phyloP scores from a whole-genome alignment of 2,888 invertebrate species.

The Caradrina kadenii region DNA sequence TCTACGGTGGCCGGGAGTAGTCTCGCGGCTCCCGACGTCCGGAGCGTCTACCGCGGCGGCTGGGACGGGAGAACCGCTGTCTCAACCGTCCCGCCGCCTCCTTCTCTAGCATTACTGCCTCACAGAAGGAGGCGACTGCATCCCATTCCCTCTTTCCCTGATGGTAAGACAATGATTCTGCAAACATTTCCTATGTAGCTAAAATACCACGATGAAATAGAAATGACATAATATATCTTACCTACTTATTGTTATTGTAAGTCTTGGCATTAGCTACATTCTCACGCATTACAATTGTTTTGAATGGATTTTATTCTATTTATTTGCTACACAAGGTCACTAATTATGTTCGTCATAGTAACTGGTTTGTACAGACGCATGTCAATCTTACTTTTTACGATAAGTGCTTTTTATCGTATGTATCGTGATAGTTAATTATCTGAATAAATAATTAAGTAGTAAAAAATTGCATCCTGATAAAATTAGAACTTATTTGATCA shows the following conservation, averaged over 20 bases:
- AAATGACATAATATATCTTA: background rate
- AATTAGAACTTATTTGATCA: background rate
- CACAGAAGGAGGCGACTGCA: too few species aligned
- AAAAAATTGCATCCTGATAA: slow-evolving; percentile 5
- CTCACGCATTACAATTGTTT: slow-evolving; percentile 36
- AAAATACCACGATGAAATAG: background rate
- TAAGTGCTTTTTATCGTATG: slow-evolving; percentile 14
- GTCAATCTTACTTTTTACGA: slow-evolving; percentile 32
- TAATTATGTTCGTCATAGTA: slow-evolving; percentile 23
- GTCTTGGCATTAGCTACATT: slow-evolving; percentile 13
- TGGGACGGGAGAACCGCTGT: too few species aligned
- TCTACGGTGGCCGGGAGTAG: too few species aligned
- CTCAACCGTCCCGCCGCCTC: too few species aligned
- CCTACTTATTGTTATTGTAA: slow-evolving; percentile 8
- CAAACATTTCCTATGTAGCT: background rate
- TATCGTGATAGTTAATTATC: background rate
- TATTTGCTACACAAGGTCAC: slow-evolving; percentile 31
- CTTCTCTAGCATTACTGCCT: too few species aligned
- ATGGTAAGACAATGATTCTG: background rate
- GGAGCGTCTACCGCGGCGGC: too few species aligned
- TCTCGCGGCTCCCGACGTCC: too few species aligned
- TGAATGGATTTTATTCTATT: slow-evolving; percentile 22
- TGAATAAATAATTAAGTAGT: background rate
- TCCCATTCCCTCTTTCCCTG: too few species aligned
- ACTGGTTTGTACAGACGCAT: slow-evolving; percentile 33